Evolutionary conservation across 2,797 vertebrate genomes (phyloP), one percentile per base, ranked within the genome.

Genomic region (Propithecus deckenii): DNA sequence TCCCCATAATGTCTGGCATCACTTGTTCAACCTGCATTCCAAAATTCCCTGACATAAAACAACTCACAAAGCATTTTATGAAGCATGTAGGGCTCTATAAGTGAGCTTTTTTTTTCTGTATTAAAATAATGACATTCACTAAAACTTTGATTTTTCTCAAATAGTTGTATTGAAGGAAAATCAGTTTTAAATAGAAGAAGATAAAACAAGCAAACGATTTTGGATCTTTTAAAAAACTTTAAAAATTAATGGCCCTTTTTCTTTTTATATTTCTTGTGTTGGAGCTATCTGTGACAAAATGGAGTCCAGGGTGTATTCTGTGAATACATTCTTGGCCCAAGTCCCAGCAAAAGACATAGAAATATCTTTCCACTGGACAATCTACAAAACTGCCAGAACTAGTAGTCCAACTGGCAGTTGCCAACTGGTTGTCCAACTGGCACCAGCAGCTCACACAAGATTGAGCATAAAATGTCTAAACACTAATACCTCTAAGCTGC

Each of bases 31-130:
- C 14, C 15, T 86, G 46, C 59, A 28, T 86, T 93, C 91, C 94
- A 96, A 92, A 92, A 97, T 97, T 97, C 52, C 86, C 88, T 89
- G 85, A 97, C 69, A 84, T 65, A 94, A 93, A 92, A 57, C 38
- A n/a, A 85, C 50, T 91, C 95, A 89, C 63, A 67, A 95, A 86
- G 85, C 43, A 25, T 89, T 97, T 96, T 93, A 95, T 96, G 90
- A 97, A 92, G 55, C 74, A 32, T 55, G 23, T 13, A 50, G 23
- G 41, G 3, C n/a, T 61, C n/a, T 86, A 2, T 83, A 55, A 94
- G 13, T 69, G 43, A 83, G 75, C 50, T 2, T 3, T 32, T 28
- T 85, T 71, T 59, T 65, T 50, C 38, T 46, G 1, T 71, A 72
- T 89, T 86, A 75, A 92, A 92, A 74, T 74, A 92, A 83, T 87